These are phyloP conservation scores for Cheirogaleus medius DNA, from an alignment of 2,113 vertebrate genomes.

Conservation along the genomic window DNA sequence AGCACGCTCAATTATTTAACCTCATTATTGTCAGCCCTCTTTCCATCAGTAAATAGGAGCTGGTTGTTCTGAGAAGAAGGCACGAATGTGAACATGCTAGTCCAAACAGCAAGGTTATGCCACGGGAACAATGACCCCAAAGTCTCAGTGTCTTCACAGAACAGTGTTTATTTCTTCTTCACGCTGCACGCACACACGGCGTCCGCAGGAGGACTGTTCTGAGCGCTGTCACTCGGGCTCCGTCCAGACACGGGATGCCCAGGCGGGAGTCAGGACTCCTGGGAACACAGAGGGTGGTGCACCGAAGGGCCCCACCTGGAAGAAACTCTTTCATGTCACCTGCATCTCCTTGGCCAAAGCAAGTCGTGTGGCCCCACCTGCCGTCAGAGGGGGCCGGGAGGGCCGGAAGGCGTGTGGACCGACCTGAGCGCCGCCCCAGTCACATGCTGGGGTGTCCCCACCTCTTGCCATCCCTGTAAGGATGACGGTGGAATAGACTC, in stretches of 20 bases:
- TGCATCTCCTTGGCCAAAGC: neutral
- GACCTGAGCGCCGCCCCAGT: rapidly evolving
- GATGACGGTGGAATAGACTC: rapidly evolving
- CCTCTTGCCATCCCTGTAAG: neutral
- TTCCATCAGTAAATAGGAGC: neutral
- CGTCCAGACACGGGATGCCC: rapidly evolving
- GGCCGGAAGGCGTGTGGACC: rapidly evolving
- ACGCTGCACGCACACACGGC: rapidly evolving
- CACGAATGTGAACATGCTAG: rapidly evolving
- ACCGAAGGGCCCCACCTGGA: rapidly evolving
- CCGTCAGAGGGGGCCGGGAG: rapidly evolving
- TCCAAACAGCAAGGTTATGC: neutral
- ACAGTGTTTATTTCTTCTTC: neutral
- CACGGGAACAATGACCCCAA: neutral
- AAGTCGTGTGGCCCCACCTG: rapidly evolving
- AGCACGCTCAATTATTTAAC: rapidly evolving
- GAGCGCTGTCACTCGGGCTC: rapidly evolving
- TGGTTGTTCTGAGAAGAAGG: neutral
- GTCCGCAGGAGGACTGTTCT: neutral
- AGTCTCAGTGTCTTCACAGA: rapidly evolving
- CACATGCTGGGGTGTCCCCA: rapidly evolving
- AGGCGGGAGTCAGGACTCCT: neutral
- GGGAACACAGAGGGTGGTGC: rapidly evolving
- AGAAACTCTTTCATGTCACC: too few relatives aligned
- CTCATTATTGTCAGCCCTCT: neutral